Conservation (phyloP, 2,888 invertebrate genomes). For the Junonia oenone region DNA sequence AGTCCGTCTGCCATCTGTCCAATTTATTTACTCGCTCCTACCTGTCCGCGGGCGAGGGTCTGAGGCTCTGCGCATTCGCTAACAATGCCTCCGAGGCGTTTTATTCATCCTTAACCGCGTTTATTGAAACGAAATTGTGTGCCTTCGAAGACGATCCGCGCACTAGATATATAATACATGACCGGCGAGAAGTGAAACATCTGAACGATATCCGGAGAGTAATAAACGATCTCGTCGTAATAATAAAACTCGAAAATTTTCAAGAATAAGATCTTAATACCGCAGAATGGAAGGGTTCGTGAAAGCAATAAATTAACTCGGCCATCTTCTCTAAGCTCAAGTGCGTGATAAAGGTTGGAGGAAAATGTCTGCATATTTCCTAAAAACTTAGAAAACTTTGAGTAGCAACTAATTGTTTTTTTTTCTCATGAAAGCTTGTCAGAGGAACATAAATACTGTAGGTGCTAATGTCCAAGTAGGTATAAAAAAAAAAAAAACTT, state of each 20-base stretch:
- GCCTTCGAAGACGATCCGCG: background rate
- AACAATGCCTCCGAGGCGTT: slow-evolving; percentile 5
- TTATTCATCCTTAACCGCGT: slow-evolving; percentile 4
- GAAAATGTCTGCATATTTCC: slow-evolving; percentile 11
- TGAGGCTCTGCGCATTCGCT: background rate
- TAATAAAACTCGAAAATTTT: slow-evolving; percentile 17
- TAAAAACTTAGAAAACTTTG: background rate
- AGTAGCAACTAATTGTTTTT: background rate
- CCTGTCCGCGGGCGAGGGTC: background rate
- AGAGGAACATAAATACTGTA: no score
- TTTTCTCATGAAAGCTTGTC: background rate
- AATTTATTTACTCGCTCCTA: slow-evolving; percentile 1
- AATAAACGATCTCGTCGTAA: slow-evolving; percentile 4
- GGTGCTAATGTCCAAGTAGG: no score
- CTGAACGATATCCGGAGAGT: background rate
- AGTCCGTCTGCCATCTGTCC: slow-evolving; percentile 14
- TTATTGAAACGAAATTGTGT: slow-evolving; percentile 4
- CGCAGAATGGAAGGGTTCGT: slow-evolving; percentile 18
- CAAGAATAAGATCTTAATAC: slow-evolving; percentile 14
- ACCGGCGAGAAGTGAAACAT: background rate
- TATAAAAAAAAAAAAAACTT: no score
- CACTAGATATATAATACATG: background rate
- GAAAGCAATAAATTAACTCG: slow-evolving; percentile 21
- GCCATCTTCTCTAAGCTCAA: slow-evolving; percentile 11
- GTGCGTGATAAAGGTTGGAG: slow-evolving; percentile 17